phyloP scores from a whole-genome alignment of 2,113 vertebrate genomes.

The Osmerus mordax region DNA sequence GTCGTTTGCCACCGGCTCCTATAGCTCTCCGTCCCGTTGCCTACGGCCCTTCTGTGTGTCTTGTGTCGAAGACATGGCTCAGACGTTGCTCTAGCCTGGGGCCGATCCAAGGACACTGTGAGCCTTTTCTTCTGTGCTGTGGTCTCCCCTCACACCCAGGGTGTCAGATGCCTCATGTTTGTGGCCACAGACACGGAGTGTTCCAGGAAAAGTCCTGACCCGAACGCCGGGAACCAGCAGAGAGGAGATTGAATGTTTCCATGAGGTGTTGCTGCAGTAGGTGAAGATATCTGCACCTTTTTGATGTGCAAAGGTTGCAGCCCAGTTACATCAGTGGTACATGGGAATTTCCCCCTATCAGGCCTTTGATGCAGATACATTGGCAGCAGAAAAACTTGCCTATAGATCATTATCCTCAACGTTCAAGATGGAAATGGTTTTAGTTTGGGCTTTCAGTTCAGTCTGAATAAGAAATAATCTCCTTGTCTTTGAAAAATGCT shows the following conservation, averaged over 20 bases:
- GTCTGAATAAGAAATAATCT: not conserved
- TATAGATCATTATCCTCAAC: slow-evolving; percentile 7
- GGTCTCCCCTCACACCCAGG: not conserved
- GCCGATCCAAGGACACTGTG: not conserved
- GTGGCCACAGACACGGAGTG: not conserved
- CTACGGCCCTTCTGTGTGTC: too few relatives aligned
- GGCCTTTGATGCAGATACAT: slow-evolving; percentile 9
- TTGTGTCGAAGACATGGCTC: not conserved
- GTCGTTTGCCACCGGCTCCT: too few relatives aligned
- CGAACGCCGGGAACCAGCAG: not conserved
- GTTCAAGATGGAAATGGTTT: not conserved
- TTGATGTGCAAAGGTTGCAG: slow-evolving; percentile 16
- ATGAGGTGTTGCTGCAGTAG: not conserved
- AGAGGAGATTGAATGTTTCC: not conserved
- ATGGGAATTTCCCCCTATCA: slow-evolving; percentile 10
- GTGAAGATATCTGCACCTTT: slow-evolving; percentile 15
- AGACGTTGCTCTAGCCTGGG: not conserved
- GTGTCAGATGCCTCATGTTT: slow-evolving; percentile 25
- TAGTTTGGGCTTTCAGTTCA: not conserved
- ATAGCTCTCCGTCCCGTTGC: too few relatives aligned
- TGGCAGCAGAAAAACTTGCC: slow-evolving; percentile 12
- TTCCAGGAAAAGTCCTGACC: not conserved
- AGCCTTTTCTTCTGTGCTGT: slow-evolving; percentile 1
- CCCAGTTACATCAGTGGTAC: slow-evolving; percentile 24
- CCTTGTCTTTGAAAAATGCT: not conserved